Evolutionary conservation across 2,888 invertebrate genomes (phyloP), one percentile per base, ranked within the genome.

Genomic region (Litoditis marina): DNA sequence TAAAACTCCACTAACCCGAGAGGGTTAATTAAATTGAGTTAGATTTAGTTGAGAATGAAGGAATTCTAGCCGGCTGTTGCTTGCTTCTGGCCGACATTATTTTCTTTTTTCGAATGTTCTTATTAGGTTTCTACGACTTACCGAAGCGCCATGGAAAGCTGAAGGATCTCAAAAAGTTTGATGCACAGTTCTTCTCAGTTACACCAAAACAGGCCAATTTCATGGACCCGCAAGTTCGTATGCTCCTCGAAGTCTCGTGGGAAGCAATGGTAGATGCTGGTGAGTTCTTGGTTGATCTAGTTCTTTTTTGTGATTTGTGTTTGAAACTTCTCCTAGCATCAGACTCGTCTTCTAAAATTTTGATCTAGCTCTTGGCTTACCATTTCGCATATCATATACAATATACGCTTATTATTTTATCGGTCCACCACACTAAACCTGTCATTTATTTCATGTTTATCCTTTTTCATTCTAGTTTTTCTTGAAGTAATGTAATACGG

Each of bases 251-350:
- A 86, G 84, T 90, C 46, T 92, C 93, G n/a, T 90, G 92, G 84
- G 95, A 95, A 85, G 90, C 92, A 32, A 89, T 95, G 69, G 87
- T 94, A 68, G 95, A 95, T 87, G 91, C 94, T 57, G 90, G 90
- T 81, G 22, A 60, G 78, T 60, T 7, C 59, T 25, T n/a, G n/a
- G n/a, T n/a, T n/a, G n/a, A n/a, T n/a, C n/a, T n/a, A n/a, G n/a
- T n/a, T n/a, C n/a, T n/a, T n/a, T 36, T 36, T 36, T 36, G 39
- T 36, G 39, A 36, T 13, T n/a, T 13, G 39, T 36, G 39, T n/a
- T 11, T 13, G 39, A 36, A 36, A 11, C n/a, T 7, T 7, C 27
- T n/a, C 8, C 16, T 5, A n/a, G 49, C 42, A 31, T 31, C 5
- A 55, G 39, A 53, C 46, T 42, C 28, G 32, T 32, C 2, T 22